phyloP scores from a whole-genome alignment of 2,888 invertebrate species.

The Saturnia pavonia region DNA sequence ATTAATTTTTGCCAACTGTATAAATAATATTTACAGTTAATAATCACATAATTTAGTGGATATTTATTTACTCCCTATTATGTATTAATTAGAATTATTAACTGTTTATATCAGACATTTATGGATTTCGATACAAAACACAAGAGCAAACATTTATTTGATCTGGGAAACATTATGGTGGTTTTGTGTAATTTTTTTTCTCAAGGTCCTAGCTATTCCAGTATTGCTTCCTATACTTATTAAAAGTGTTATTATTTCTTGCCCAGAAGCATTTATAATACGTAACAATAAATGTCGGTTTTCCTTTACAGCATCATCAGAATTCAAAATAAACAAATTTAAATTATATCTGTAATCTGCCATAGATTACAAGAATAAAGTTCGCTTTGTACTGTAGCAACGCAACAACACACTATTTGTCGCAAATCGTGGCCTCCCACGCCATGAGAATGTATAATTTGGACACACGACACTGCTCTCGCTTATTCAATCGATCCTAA shows the following conservation, averaged over 20 bases:
- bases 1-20: too few species aligned
- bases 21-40: too few species aligned
- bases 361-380: background rate
- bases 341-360: background rate
- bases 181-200: too few species aligned
- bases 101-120: too few species aligned
- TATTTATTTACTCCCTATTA: too few species aligned
- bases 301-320: background rate
- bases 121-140: too few species aligned
- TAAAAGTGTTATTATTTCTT: background rate
- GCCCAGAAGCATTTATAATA: background rate
- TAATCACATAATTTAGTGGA: too few species aligned
- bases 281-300: background rate
- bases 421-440: slow-evolving; percentile 55
- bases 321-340: slow-evolving; percentile 2
- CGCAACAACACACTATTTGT: slow-evolving; percentile 45
- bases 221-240: background rate
- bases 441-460: slow-evolving; percentile 43
- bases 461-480: slow-evolving; percentile 49
- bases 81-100: too few species aligned
- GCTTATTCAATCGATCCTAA: slow-evolving; percentile 51
- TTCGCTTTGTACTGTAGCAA: slow-evolving; percentile 42
- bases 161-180: too few species aligned
- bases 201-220: too few species aligned
- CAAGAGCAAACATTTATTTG: too few species aligned